phyloP scores from a whole-genome alignment of 2,888 invertebrate species.

The Siphonodentalium dalli region DNA sequence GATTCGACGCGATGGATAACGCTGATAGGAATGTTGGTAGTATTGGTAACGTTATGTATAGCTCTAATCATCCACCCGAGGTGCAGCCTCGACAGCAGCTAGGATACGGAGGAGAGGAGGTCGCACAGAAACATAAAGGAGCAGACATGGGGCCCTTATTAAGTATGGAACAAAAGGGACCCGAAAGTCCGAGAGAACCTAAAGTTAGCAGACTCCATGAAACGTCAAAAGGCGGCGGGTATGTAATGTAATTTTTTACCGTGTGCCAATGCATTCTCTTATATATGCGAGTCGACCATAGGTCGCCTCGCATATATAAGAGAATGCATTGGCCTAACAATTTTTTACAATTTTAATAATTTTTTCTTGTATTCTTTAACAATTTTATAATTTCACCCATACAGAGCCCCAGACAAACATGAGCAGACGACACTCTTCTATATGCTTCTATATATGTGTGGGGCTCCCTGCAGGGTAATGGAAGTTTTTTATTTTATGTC shows the following conservation, averaged over 20 bases:
- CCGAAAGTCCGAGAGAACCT: slow-evolving; percentile 33
- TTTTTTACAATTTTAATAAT: too few species aligned
- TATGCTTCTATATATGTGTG: too few species aligned
- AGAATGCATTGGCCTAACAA: too few species aligned
- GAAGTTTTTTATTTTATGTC: too few species aligned
- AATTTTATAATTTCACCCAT: too few species aligned
- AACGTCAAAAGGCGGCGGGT: slow-evolving; percentile 45
- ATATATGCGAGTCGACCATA: too few species aligned
- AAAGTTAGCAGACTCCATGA: slow-evolving; percentile 49
- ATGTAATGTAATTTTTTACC: slow-evolving; percentile 15
- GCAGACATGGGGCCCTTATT: slow-evolving; percentile 52
- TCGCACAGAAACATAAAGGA: slow-evolving; percentile 46
- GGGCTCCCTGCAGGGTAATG: too few species aligned
- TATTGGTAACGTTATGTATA: slow-evolving; percentile 41
- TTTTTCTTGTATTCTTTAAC: too few species aligned
- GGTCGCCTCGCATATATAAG: too few species aligned
- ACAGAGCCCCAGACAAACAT: too few species aligned
- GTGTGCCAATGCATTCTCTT: too few species aligned
- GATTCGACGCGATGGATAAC: slow-evolving; percentile 46
- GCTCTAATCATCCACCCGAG: slow-evolving; percentile 43
- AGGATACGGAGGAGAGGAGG: slow-evolving; percentile 43
- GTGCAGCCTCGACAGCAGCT: slow-evolving; percentile 37
- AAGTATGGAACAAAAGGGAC: slow-evolving; percentile 42
- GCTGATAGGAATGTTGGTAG: slow-evolving; percentile 51
- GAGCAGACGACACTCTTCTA: too few species aligned